Base-by-base conservation (phyloP, 2,113 vertebrate genomes). In the Caranx ignobilis region DNA sequence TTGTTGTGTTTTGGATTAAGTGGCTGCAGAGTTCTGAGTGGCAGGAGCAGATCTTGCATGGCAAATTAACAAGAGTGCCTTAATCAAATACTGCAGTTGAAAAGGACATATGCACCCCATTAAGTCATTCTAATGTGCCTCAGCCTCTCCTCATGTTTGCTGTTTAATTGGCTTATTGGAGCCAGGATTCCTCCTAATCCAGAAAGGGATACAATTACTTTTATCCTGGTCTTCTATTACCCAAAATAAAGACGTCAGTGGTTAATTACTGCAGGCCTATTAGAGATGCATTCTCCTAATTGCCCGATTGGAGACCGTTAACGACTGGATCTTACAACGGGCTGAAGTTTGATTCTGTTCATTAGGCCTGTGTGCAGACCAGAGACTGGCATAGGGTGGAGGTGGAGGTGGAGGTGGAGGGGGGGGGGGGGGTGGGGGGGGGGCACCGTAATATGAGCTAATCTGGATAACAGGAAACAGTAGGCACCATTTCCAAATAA, bases 11-110 rank as follows among this genome's bases (percentile, higher is more conserved):
- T 79, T 19, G 9, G 61, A 21, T 67, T 81, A 76, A 89, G 85
- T 87, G 85, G 71, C 74, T 81, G 39, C 76, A 1, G 73, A 70
- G 80, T 78, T 82, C 70, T 35, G 45, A 85, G 88, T 77, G 64
- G 80, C 73, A 62, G 81, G 61, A 84, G 80, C 73, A 83, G 79
- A 89, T 92, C 84, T 81, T 82, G 70, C 79, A 81, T 82, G 82
- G 84, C 84, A 83, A 90, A 92, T 91, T 83, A 90, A 89, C 88
- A 87, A 88, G 73, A 87, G 79, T 89, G 89, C 88, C 71, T 78
- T 91, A 84, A 93, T 93, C 83, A 91, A 93, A 91, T 93, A 87
- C 71, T 85, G 84, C 85, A 79, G 84, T 85, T 26, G 71, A 85
- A 85, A 87, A 90, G 83, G 80, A 90, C 88, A 88, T 73, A 65